phyloP scores from a whole-genome alignment of 2,113 vertebrate species.

The Neodon shergylaensis region DNA sequence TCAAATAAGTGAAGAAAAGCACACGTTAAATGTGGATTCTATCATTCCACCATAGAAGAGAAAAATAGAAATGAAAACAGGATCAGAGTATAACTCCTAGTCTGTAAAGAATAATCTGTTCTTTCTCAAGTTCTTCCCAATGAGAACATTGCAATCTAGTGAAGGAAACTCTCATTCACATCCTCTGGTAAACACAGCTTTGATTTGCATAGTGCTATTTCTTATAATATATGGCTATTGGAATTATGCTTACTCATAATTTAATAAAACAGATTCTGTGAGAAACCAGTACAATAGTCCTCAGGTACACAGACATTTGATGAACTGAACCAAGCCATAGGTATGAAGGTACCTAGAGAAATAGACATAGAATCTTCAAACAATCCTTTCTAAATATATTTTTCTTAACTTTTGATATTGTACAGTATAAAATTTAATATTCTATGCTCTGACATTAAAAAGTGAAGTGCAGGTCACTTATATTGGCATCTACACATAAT shows the following conservation, averaged over 20 bases:
- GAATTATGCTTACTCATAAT: background rate
- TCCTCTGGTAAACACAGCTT: background rate
- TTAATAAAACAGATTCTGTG: slow-evolving; percentile 29
- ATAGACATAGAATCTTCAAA: background rate
- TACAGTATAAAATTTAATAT: background rate
- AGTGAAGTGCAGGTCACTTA: background rate
- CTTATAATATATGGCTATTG: background rate
- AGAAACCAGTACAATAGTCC: background rate
- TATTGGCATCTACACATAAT: background rate
- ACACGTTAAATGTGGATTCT: background rate
- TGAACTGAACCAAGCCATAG: background rate
- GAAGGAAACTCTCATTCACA: background rate
- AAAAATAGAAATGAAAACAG: background rate
- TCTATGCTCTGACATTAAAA: background rate
- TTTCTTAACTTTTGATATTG: slow-evolving; percentile 29
- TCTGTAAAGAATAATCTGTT: background rate
- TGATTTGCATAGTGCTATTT: background rate
- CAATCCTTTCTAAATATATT: background rate
- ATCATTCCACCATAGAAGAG: background rate
- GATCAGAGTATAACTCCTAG: background rate
- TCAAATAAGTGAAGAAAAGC: background rate
- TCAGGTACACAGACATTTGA: background rate
- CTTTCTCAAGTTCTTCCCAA: background rate
- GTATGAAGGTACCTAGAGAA: background rate
- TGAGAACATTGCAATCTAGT: background rate